Evolutionary conservation across 2,797 vertebrate genomes (phyloP).

Genomic region (Darevskia nairensis): DNA sequence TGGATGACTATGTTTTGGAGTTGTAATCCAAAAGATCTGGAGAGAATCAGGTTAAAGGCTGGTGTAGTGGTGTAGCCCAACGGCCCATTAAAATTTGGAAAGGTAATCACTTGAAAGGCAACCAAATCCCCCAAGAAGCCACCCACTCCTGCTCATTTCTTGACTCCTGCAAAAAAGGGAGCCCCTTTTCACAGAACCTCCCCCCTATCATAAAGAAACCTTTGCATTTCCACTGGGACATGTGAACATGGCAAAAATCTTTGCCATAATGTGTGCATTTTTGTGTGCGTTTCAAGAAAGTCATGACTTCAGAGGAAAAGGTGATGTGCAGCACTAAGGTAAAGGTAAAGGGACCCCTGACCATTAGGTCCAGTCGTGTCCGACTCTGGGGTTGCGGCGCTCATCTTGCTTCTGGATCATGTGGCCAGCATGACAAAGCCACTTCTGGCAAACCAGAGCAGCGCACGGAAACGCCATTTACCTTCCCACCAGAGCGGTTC

Average conservation of each 20-base stretch:
- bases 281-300: background rate
- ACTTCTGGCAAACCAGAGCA: no score
- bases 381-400: no score
- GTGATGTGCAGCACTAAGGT: background rate
- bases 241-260: background rate
- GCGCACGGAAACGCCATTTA: no score
- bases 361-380: no score
- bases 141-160: no score
- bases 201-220: background rate
- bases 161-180: background rate
- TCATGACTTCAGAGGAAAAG: background rate
- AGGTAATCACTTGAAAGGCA: background rate
- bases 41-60: no score
- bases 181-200: background rate
- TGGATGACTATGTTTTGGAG: no score
- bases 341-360: no score
- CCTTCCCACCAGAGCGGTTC: no score
- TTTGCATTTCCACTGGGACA: background rate
- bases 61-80: fast-evolving
- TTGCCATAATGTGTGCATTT: background rate
- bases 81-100: slow-evolving; percentile 7
- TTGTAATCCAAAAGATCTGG: no score
- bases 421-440: no score
- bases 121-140: background rate
- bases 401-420: no score